Percentiles rank a stretch among this genome's conserved stretches.
Conservation (phyloP, 2,888 invertebrate species). For the Allolobophora icterica region DNA sequence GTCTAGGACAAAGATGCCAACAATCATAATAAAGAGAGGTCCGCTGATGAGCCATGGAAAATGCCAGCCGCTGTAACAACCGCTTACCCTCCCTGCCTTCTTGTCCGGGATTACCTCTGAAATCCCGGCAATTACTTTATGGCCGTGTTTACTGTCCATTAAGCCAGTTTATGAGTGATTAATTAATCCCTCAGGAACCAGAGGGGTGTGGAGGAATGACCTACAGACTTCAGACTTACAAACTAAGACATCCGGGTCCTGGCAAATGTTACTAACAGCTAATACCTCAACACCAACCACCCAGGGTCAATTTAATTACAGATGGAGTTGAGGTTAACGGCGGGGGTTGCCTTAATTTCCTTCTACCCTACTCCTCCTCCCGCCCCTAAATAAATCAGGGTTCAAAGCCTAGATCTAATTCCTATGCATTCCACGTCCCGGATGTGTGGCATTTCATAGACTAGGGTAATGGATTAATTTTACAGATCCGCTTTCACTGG, state of each 20-base stretch:
- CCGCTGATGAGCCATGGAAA: conserved; percentile 6
- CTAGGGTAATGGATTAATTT: background rate
- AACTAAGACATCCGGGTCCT: background rate
- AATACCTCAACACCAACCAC: conserved; percentile 3
- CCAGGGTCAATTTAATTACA: background rate
- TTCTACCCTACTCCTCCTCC: background rate
- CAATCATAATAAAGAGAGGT: conserved; percentile 17
- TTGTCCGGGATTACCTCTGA: conserved; percentile 21
- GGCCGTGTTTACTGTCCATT: background rate
- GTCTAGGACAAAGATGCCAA: background rate
- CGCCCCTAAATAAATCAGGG: background rate
- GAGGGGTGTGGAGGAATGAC: background rate
- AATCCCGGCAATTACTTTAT: conserved; percentile 21
- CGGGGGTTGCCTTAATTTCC: conserved; percentile 17
- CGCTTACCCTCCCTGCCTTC: background rate
- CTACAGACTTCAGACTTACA: background rate
- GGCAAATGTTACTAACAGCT: background rate
- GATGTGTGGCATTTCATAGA: background rate
- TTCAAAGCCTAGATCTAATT: background rate
- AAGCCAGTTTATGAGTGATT: conserved; percentile 18
- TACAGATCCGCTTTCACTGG: background rate
- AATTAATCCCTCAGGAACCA: conserved; percentile 8
- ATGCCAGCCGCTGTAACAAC: background rate
- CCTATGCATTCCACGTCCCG: background rate
- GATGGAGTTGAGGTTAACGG: background rate